These are phyloP conservation scores for Empidonax alnorum DNA, from an alignment of 2,113 vertebrate genomes.

Conservation along the genomic window DNA sequence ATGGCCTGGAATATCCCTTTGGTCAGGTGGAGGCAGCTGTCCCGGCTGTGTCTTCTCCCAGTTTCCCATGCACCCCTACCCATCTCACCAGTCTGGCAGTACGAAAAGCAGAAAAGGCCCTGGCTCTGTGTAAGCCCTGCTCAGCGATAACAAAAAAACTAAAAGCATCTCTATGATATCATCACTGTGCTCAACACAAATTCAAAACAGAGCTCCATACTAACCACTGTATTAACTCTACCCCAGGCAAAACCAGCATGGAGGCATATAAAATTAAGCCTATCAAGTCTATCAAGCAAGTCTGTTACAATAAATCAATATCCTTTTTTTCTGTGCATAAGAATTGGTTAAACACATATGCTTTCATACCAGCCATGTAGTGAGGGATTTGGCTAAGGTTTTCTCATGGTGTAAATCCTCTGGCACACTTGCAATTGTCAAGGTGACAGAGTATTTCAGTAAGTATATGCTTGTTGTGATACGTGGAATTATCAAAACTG, in stretches of 20 bases:
- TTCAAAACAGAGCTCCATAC: not conserved
- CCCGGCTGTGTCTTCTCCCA: not conserved
- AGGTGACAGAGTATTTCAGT: not conserved
- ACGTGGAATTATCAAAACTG: not conserved
- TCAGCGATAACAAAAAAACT: not conserved
- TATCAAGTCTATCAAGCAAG: not conserved
- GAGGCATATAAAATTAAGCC: not conserved
- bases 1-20: not conserved
- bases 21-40: not conserved
- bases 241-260: not conserved
- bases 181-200: not conserved
- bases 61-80: accelerated
- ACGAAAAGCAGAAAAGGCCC: not conserved
- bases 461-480: not conserved
- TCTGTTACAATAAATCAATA: not conserved
- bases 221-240: not conserved
- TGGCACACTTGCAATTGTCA: not conserved
- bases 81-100: not conserved
- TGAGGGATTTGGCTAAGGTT: not conserved
- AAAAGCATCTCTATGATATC: no score
- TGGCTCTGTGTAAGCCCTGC: not conserved
- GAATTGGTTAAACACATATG: not conserved
- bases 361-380: not conserved
- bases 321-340: not conserved
- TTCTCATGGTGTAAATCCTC: not conserved